Evolutionary conservation across 2,888 invertebrate species (phyloP), one percentile per base, ranked within the genome.

Genomic region (Aporophyla nigra): DNA sequence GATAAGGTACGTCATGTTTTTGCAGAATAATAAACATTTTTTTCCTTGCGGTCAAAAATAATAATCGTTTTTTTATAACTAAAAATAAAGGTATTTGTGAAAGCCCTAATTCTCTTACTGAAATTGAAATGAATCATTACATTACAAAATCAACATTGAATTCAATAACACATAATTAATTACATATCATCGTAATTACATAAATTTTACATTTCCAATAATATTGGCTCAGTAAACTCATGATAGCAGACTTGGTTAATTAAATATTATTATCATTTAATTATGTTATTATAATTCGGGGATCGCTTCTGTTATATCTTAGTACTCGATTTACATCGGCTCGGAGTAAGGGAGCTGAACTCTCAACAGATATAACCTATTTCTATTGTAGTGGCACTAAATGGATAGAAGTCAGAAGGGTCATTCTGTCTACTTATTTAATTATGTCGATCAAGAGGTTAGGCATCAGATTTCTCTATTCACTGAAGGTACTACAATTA

Each of bases 221-320:
- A 76, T 63, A 78, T 49, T 12, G 10, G 14, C 14, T 40, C 9
- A 27, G 6, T 46, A 14, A 76, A 61, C 27, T 73, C 61, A 61
- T 62, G n/a, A 58, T 43, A 71, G 14, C 58, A 53, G 33, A 43
- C 24, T 27, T n/a, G 43, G 21, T 69, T 46, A 74, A 53, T 24
- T 65, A 78, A 76, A 78, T 80, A 73, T 78, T 80, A 73, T 78
- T 71, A 69, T 49, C 59, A 72, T 78, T 71, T 62, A 86, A 83
- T 77, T 77, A 54, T 78, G 65, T 73, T 76, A 78, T 71, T 65
- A 74, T 56, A 76, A 80, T 82, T 82, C 56, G 10, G 62, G 69
- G 59, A 59, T n/a, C 68, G 7, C 69, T 71, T 71, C 63, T 21
- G 53, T 79, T 80, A 78, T 82, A 80, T 80, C 74, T 76, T 7